These are phyloP conservation scores for Pangasianodon gigas DNA, from an alignment of 2,113 vertebrate species.

Conservation along the genomic window DNA sequence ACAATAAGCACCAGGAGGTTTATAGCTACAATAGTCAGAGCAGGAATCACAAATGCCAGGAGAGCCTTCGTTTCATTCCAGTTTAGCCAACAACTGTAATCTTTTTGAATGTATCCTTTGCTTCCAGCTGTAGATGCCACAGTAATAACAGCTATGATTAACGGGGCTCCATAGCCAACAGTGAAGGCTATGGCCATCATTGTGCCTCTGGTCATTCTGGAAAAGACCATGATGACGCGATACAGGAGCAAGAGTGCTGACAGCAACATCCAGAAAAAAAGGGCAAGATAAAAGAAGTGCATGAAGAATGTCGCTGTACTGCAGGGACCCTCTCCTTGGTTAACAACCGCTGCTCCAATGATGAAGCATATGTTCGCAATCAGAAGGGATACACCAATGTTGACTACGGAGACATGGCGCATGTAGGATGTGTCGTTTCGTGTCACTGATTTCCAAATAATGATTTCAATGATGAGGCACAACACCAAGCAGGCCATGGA, in stretches of 20 bases:
- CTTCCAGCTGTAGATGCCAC: constrained; percentile 74
- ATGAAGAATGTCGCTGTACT: constrained; percentile 82
- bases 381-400: constrained; percentile 79
- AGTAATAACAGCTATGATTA: constrained; percentile 79
- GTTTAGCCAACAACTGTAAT: constrained; percentile 53
- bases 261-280: constrained; percentile 84
- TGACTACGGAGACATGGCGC: constrained; percentile 83
- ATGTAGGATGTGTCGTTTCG: constrained; percentile 79
- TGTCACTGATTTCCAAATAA: constrained; percentile 77
- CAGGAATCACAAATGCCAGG: no score
- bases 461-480: constrained; percentile 76
- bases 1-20: constrained; percentile 79
- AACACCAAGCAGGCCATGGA: constrained; percentile 79
- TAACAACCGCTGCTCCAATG: constrained; percentile 61
- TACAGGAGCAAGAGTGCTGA: constrained; percentile 83
- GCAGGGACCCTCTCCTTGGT: constrained; percentile 62
- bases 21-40: constrained; percentile 53
- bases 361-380: constrained; percentile 82
- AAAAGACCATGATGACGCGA: constrained; percentile 78
- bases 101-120: constrained; percentile 67
- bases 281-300: constrained; percentile 75
- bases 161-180: constrained; percentile 81
- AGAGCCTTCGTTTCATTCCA: no score
- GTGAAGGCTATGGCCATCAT: constrained; percentile 75
- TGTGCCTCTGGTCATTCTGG: constrained; percentile 71